Evolutionary conservation across 2,888 invertebrate species (phyloP), one percentile per base, ranked within the genome.

Genomic region (Nemotelus pantherinus): DNA sequence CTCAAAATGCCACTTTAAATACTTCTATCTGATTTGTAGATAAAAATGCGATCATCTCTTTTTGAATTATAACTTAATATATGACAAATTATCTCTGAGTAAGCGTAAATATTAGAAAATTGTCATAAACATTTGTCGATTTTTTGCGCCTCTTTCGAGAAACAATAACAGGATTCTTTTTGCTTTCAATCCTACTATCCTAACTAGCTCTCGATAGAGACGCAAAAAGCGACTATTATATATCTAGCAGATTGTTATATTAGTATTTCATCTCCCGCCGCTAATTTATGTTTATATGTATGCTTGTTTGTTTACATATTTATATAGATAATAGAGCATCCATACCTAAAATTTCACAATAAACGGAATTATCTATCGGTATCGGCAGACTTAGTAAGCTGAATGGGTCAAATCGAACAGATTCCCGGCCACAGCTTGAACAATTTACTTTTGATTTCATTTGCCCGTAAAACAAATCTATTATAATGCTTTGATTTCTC

Each of bases 391-490:
- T 93, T 68, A 97, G 90, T 88, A 95, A 93, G 86, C 95, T 96
- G 89, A 97, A 97, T 2, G 96, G 94, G 88, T 97, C 97, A 87
- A 97, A 97, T 63, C 95, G 90, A 78, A 95, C 95, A 74, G 95
- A 95, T 83, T 94, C 93, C 81, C 92, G 91, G 7, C 92, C 92
- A 88, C 97, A 97, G 43, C 92, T 91, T 83, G 92, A 90, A 87
- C 97, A 97, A 68, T 93, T 92, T 74, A 93, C 90, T 85, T 94
- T 93, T 3, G 96, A 97, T 87, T 96, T 95, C 7, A 97, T 90
- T 86, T 96, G 96, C 0, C 97, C 97, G 87, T 95, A 95, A 89
- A 97, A 97, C 81, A 96, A 88, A 85, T 96, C 96, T 74, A 95
- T 95, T 81, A 97, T 92, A 80, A 97, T 93, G 58, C 95, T 95